Base-by-base conservation (phyloP, 2,797 vertebrate genomes). In the Peromyscus nudipes region DNA sequence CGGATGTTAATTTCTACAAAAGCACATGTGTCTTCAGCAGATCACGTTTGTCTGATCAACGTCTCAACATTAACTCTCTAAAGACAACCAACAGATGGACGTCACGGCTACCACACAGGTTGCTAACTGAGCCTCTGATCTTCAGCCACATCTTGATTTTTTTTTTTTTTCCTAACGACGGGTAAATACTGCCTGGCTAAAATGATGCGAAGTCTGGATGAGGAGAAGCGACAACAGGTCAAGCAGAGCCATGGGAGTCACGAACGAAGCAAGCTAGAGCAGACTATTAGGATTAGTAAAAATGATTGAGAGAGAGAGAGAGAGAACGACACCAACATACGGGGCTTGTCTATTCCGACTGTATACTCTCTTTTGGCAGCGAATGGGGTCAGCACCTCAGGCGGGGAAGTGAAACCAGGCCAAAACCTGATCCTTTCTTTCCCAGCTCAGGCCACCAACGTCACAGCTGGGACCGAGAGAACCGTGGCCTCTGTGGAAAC, bases 401-500 rank as follows among this genome's bases (percentile, higher is more conserved):
- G 96, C 97, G 97, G 98, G 97, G 98, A 98, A 97, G 95, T 96
- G 92, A 96, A 98, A 97, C 37, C 43, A 95, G 89, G 97, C 96
- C 96, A 96, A 96, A 71, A 75, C 94, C 92, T 96, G 98, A 95
- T 97, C 88, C 96, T 88, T 67, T 81, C 87, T 95, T 29, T 46
- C 94, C 97, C 90, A 2, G 89, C 97, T 98, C 97, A 99, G 97
- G 99, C 99, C 97, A 99, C 99, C 98, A 99, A 79, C 8, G 99
- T 99, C 97, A 99, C 98, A 89, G 98, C 98, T 23, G 98, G 98
- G 89, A 99, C 98, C 0, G 99, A 98, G 88, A 99, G 98, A 82
- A 99, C 98, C 1, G 98, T 87, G 37, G 98, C 96, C 14, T 99
- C 98, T 43, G 98, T 87, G 64, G 99, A 98, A 57, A 98, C 98